Percentiles rank a stretch among this genome's conserved stretches.
Evolutionary conservation across 2,888 invertebrate species (phyloP).

Genomic region (Patella pellucida): DNA sequence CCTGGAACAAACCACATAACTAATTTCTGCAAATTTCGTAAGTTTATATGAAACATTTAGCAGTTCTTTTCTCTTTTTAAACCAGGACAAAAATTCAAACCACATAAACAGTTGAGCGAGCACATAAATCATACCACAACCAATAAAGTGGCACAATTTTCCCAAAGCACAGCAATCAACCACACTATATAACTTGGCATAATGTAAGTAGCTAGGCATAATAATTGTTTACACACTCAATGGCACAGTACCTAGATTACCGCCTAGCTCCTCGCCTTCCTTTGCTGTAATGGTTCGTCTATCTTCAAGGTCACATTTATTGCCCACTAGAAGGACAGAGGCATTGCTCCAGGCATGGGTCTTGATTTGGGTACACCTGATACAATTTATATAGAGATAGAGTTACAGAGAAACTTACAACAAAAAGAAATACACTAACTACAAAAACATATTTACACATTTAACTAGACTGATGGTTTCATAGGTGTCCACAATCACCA

Average conservation of each 20-base stretch:
- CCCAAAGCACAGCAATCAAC: too few species aligned
- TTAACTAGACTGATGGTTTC: too few species aligned
- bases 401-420: too few species aligned
- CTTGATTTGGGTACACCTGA: slow-evolving; percentile 98
- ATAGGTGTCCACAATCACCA: too few species aligned
- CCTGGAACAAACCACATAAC: neutral
- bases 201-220: too few species aligned
- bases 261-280: slow-evolving; percentile 94
- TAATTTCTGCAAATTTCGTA: neutral
- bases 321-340: slow-evolving; percentile 97
- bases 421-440: too few species aligned
- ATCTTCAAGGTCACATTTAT: slow-evolving; percentile 99
- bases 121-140: neutral
- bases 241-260: slow-evolving; percentile 81
- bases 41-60: too few species aligned
- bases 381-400: too few species aligned
- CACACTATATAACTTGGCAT: too few species aligned
- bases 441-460: too few species aligned
- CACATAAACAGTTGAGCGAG: neutral
- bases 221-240: too few species aligned
- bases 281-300: slow-evolving; percentile 96
- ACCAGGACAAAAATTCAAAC: neutral
- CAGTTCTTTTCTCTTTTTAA: too few species aligned
- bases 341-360: slow-evolving; percentile 99
- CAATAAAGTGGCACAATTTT: slow-evolving; percentile 4